Evolutionary conservation across 2,113 vertebrate species (phyloP).

Genomic region (cattle (Bos taurus)): DNA sequence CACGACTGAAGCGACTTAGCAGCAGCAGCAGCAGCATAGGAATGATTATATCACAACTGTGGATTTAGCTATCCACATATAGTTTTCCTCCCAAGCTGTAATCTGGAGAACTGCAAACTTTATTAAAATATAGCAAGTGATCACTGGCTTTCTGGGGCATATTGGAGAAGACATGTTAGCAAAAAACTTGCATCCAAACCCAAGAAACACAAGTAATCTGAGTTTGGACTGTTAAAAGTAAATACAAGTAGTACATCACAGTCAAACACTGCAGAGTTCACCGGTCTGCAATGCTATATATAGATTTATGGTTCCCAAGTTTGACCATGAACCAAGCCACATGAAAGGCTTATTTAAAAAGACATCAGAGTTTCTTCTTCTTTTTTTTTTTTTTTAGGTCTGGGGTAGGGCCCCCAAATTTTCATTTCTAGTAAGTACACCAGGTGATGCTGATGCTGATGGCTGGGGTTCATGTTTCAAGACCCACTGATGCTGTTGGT

Average conservation of each 20-base stretch:
- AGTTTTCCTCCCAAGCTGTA: background rate
- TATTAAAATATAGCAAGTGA: background rate
- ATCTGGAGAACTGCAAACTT: background rate
- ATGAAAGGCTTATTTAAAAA: background rate
- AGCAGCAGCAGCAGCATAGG: background rate
- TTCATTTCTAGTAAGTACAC: background rate
- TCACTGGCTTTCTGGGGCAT: background rate
- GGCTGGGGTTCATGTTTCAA: background rate
- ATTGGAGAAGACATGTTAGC: background rate
- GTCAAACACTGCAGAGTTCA: background rate
- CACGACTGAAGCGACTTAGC: no score
- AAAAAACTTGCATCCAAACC: background rate
- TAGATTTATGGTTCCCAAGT: background rate
- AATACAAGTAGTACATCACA: background rate
- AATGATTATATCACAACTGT: background rate
- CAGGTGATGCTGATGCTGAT: background rate
- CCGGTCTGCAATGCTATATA: background rate
- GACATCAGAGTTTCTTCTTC: background rate
- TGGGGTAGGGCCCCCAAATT: background rate
- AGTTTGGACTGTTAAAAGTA: background rate
- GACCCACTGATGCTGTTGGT: background rate
- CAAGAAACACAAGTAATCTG: background rate
- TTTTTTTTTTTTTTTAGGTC: background rate
- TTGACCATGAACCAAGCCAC: background rate
- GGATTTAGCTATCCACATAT: background rate